phyloP scores from a whole-genome alignment of 2,797 vertebrate species.

The Monodelphis domestica region DNA sequence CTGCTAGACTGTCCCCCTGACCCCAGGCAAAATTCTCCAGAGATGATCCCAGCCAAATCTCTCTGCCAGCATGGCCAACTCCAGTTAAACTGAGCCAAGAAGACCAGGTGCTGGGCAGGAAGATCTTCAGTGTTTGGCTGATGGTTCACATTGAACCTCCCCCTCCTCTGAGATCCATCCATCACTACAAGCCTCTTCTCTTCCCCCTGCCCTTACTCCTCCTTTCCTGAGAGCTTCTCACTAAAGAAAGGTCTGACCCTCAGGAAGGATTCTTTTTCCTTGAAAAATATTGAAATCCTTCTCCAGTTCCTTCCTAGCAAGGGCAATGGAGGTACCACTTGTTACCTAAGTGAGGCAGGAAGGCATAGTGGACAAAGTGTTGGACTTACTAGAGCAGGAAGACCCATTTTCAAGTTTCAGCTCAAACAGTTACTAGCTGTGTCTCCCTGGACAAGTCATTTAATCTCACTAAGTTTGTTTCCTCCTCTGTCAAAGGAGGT shows the following conservation, averaged over 20 bases:
- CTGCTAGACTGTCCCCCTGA: conserved; percentile 56
- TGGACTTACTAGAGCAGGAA: background rate
- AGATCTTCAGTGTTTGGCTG: conserved; percentile 74
- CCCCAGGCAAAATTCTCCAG: conserved; percentile 64
- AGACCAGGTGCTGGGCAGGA: conserved; percentile 78
- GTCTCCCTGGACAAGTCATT: background rate
- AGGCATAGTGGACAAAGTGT: background rate
- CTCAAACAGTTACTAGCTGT: background rate
- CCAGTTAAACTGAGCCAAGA: conserved; percentile 70
- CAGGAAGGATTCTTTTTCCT: background rate
- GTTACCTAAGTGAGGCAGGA: background rate
- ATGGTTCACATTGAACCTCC: conserved; percentile 66
- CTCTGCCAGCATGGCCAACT: conserved; percentile 68
- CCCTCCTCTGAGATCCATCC: conserved; percentile 43
- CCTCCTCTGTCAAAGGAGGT: background rate
- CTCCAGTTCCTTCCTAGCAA: background rate
- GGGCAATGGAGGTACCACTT: background rate
- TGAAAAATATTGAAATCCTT: background rate
- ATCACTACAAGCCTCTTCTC: conserved; percentile 26
- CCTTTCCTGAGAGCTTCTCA: conserved; percentile 23
- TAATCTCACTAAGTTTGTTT: background rate
- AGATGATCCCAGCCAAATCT: conserved; percentile 64
- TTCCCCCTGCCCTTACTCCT: background rate
- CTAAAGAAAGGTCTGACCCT: background rate
- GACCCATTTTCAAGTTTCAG: background rate